A percentile compares a stretch with the other conserved stretches of the same genome.
phyloP scores from a whole-genome alignment of 2,888 invertebrate genomes.

The Scaptomyza caliginosa region DNA sequence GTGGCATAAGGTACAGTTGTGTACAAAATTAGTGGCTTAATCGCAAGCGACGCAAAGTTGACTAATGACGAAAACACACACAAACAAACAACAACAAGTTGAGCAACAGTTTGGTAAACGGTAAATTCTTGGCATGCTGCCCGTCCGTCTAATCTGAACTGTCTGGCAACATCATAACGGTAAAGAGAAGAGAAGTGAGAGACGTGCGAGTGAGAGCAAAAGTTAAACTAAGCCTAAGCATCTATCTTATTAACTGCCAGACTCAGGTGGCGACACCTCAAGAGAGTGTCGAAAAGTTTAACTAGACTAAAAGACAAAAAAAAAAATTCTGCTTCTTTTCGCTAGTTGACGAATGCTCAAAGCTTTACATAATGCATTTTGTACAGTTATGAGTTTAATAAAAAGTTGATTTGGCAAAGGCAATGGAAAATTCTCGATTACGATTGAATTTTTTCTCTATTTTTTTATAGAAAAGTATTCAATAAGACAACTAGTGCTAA shows the following conservation, averaged over 20 bases:
- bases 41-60: background rate
- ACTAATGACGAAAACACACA: background rate
- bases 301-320: no score
- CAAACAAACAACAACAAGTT: background rate
- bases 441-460: no score
- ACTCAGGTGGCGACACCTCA: conserved; percentile 19
- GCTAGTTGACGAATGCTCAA: no score
- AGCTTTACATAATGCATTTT: no score
- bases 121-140: background rate
- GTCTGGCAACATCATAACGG: conserved; percentile 50
- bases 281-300: background rate
- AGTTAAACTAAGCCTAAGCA: conserved; percentile 11
- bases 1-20: no score
- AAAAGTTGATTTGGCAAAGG: no score
- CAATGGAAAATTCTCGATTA: no score
- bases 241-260: conserved; percentile 56
- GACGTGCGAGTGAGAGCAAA: no score
- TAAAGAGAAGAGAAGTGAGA: conserved; percentile 1
- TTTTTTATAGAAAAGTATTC: no score
- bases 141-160: conserved; percentile 9
- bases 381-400: no score
- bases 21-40: background rate
- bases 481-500: no score
- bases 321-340: no score
- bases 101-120: conserved; percentile 7